A percentile compares a stretch with the other conserved stretches of the same genome.
Evolutionary conservation across 2,113 vertebrate genomes (phyloP).

Genomic region (Fulmarus glacialis): DNA sequence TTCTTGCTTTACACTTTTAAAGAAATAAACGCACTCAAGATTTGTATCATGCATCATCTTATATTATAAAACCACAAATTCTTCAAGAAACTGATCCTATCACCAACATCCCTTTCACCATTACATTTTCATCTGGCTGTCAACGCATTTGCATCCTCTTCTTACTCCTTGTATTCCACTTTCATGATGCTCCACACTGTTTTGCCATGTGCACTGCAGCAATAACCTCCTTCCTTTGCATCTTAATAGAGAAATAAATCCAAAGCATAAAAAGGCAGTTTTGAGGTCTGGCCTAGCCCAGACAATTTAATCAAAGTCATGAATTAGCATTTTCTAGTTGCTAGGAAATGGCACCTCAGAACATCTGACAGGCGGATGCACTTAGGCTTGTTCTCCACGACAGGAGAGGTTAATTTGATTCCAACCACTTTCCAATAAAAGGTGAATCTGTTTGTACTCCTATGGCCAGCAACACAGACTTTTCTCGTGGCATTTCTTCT

Average conservation of each 20-base stretch:
- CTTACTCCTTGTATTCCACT: background rate
- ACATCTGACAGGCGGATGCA: slow-evolving; percentile 42
- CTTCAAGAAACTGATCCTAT: background rate
- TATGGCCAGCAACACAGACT: background rate
- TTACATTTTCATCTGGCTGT: background rate
- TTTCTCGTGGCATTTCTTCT: background rate
- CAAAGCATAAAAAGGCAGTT: slow-evolving; percentile 53
- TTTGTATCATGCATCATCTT: background rate
- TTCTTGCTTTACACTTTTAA: background rate
- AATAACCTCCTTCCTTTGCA: slow-evolving; percentile 1
- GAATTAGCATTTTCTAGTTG: slow-evolving; percentile 78
- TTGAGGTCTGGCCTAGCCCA: slow-evolving; percentile 38
- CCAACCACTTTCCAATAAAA: slow-evolving; percentile 65
- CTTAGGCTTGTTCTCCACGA: slow-evolving; percentile 45
- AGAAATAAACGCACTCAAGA: background rate
- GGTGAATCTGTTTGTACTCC: slow-evolving; percentile 74
- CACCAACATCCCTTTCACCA: background rate
- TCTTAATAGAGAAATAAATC: slow-evolving; percentile 70
- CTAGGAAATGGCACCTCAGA: slow-evolving; percentile 69
- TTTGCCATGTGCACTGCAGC: background rate
- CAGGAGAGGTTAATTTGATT: slow-evolving; percentile 76
- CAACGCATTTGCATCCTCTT: background rate
- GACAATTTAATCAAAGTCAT: slow-evolving; percentile 73
- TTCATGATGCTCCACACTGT: background rate
- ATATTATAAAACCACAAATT: background rate